Base-by-base conservation (phyloP, 1,140 invertebrate species). In the Temnothorax curvispinosus region DNA sequence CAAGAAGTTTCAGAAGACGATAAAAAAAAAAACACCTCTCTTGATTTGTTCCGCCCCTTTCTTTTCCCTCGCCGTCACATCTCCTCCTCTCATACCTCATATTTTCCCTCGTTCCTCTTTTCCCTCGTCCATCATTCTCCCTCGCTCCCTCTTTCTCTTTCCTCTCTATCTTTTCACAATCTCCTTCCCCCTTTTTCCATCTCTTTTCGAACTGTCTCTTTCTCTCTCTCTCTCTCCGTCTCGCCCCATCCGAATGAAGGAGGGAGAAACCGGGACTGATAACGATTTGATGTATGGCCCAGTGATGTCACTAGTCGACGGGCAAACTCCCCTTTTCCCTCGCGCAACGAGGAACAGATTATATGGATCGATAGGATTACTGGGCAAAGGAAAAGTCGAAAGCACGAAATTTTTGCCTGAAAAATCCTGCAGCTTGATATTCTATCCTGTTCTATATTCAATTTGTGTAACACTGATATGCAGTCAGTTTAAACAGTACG, bases 271-370 rank as follows among this genome's bases (percentile, higher is more conserved):
- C 78, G 82, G 78, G 65, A 90, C 92, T 92, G 92, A 93, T 93
- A 93, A 93, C 92, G 92, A 87, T 92, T 93, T 93, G 92, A 93
- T 93, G 92, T 93, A 93, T 93, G 92, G 88, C 91, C 91, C 89
- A 92, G 90, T 93, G 92, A 93, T 92, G 92, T 93, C 92, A 92
- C 92, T 87, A 86, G 87, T 90, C 90, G 91, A 89, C 84, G 90
- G 87, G 88, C 85, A 44, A 87, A 86, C 86, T 89, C 77, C 38
- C 64, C 44, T 62, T 62, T 56, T 71, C 77, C 65, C 84, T 75
- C 50, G 64, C 47, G 62, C 86, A 84, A 84, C 89, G 84, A 87
- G 89, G 89, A 91, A 92, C 89, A 94, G 92, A 93, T 93, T 92
- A 92, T 87, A 91, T 84, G 91, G 92, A 93, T 94, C 92, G 93